phyloP scores from a whole-genome alignment of 1,140 invertebrate genomes.

The Diabrotica virgifera region DNA sequence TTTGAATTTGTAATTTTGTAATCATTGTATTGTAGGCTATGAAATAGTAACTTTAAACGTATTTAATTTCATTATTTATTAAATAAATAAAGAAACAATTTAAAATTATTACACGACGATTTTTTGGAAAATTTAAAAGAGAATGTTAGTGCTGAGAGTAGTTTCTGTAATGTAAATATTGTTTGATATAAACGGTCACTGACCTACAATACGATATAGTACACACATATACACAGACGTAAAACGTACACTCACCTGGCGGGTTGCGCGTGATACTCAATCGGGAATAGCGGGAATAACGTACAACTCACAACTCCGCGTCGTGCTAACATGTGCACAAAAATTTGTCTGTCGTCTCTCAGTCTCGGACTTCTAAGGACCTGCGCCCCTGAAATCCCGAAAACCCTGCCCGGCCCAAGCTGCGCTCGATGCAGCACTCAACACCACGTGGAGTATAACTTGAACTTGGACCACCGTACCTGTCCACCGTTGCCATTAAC shows the following conservation, averaged over 20 bases:
- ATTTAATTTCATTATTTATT: too few relatives aligned
- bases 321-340: constrained; percentile 37
- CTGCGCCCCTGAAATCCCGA: constrained; percentile 22
- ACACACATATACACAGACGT: constrained; percentile 29
- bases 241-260: constrained; percentile 36
- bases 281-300: constrained; percentile 8
- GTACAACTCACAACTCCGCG: constrained; percentile 28
- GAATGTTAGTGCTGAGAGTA: too few relatives aligned
- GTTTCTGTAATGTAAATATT: background rate
- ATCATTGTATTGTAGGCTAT: too few relatives aligned
- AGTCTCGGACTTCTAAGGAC: constrained; percentile 13
- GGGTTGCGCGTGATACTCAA: constrained; percentile 22
- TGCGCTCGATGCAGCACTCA: constrained; percentile 36
- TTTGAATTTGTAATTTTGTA: too few relatives aligned
- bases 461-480: constrained; percentile 20
- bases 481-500: constrained; percentile 1
- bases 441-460: constrained; percentile 25
- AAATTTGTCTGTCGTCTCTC: constrained; percentile 26
- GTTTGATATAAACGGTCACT: constrained; percentile 26
- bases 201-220: constrained; percentile 27
- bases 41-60: too few relatives aligned
- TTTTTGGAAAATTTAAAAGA: too few relatives aligned
- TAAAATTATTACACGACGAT: too few relatives aligned
- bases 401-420: constrained; percentile 31
- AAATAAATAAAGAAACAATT: too few relatives aligned